phyloP scores from a whole-genome alignment of 64 coral and sea anemone genomes.

The Montipora foliosa region DNA sequence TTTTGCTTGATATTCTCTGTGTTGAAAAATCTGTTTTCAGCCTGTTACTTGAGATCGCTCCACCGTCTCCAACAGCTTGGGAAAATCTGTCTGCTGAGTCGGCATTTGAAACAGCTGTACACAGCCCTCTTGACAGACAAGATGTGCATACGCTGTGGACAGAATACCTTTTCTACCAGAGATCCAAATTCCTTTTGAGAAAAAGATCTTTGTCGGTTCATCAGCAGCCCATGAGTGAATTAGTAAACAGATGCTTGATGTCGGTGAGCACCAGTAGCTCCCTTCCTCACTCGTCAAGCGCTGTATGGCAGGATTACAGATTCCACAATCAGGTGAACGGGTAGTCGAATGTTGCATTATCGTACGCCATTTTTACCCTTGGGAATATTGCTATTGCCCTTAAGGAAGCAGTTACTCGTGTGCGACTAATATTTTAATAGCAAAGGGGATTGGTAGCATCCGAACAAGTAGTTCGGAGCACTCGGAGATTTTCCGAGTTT shows the following conservation, averaged over 20 bases:
- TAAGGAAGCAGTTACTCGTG: too few relatives aligned
- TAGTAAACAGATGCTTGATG: constrained; percentile 85
- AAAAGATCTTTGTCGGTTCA: constrained; percentile 1
- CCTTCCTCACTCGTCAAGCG: constrained; percentile 70
- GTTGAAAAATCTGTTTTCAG: constrained; percentile 21
- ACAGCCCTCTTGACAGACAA: constrained; percentile 75
- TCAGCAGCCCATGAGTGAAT: constrained; percentile 67
- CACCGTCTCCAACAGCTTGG: constrained; percentile 15
- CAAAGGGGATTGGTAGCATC: too few relatives aligned
- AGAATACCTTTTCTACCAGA: constrained; percentile 93
- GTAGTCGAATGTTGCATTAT: background rate
- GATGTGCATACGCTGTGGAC: constrained; percentile 79
- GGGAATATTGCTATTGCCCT: too few relatives aligned
- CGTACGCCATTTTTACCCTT: too few relatives aligned
- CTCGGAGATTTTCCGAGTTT: too few relatives aligned
- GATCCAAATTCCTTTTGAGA: constrained; percentile 24
- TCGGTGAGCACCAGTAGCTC: constrained; percentile 68
- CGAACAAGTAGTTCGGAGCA: too few relatives aligned
- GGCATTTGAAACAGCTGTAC: constrained; percentile 90
- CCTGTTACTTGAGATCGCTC: constrained; percentile 81
- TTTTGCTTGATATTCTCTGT: background rate
- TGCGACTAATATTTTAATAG: too few relatives aligned
- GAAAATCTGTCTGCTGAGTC: constrained; percentile 33
- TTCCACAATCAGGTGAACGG: constrained; percentile 91
- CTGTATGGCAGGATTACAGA: constrained; percentile 86